A percentile compares a stretch with the other conserved stretches of the same genome.
Conservation (phyloP, 2,113 vertebrate genomes). For the Panthera tigris region DNA sequence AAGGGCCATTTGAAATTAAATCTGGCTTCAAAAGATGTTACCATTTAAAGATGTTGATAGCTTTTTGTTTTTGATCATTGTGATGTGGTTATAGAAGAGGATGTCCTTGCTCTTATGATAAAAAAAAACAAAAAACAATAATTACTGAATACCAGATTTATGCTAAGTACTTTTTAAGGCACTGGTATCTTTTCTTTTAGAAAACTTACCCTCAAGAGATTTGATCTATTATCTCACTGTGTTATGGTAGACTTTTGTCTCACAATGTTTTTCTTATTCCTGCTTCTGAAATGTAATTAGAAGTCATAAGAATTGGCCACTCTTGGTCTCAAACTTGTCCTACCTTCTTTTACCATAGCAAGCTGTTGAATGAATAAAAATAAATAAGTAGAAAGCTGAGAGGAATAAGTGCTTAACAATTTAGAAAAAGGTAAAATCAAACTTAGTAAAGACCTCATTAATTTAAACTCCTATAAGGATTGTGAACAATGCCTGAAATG, state of each 20-base stretch:
- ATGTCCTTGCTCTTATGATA: neutral
- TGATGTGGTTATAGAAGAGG: neutral
- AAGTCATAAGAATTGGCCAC: neutral
- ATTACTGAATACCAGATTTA: slow-evolving; percentile 18
- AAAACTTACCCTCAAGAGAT: neutral
- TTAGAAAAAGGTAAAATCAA: slow-evolving; percentile 20
- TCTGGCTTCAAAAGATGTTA: neutral
- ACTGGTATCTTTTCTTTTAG: neutral
- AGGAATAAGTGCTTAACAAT: neutral
- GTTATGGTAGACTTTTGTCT: neutral
- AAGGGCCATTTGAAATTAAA: neutral
- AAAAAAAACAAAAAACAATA: neutral
- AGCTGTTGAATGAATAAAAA: neutral
- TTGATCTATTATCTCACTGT: neutral
- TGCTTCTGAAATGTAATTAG: slow-evolving; percentile 14
- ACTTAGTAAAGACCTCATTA: neutral
- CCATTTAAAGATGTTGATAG: neutral
- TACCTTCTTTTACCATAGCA: neutral
- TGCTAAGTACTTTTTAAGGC: neutral
- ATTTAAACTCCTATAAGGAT: slow-evolving; percentile 18
- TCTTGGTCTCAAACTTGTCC: neutral
- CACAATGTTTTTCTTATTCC: neutral
- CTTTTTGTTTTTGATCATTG: slow-evolving; percentile 15
- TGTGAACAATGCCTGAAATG: neutral
- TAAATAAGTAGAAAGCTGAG: neutral